These are phyloP conservation scores for Epinephelus moara DNA, from an alignment of 2,113 vertebrate species.

Conservation along the genomic window DNA sequence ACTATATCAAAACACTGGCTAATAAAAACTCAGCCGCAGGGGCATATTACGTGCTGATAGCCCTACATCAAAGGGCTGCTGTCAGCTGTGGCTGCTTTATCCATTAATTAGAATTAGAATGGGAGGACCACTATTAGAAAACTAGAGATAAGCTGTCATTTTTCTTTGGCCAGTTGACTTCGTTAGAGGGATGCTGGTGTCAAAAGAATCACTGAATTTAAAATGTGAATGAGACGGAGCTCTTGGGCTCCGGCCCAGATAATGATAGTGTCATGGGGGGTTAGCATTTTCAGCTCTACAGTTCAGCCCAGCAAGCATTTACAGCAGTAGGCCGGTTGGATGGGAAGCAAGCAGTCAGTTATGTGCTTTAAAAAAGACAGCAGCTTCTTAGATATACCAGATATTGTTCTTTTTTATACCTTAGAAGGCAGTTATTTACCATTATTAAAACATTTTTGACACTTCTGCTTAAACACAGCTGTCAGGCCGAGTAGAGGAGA, in stretches of 20 bases:
- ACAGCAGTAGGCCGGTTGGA: not conserved
- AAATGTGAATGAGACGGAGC: constrained; percentile 33
- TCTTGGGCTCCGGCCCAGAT: constrained; percentile 21
- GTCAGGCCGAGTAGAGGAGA: not conserved
- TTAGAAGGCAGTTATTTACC: not conserved
- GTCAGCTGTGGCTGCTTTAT: constrained; percentile 49
- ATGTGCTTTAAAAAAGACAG: constrained; percentile 15
- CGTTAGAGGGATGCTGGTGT: constrained; percentile 27
- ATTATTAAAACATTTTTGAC: constrained; percentile 23
- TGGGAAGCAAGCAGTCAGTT: constrained; percentile 13
- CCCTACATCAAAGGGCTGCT: constrained; percentile 46
- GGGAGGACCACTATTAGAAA: constrained; percentile 33
- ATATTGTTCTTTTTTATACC: not conserved
- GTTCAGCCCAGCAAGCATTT: not conserved
- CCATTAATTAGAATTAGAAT: constrained; percentile 57
- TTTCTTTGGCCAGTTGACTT: constrained; percentile 41
- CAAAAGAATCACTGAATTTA: constrained; percentile 28
- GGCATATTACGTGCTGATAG: constrained; percentile 42
- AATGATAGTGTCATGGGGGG: constrained; percentile 45
- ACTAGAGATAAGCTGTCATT: constrained; percentile 34
- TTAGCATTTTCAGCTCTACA: constrained; percentile 5
- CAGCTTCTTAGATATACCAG: not conserved
- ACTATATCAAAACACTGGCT: constrained; percentile 45
- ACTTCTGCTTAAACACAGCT: constrained; percentile 11
- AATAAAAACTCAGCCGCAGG: constrained; percentile 48